Percentiles rank a stretch among this genome's conserved stretches.
Evolutionary conservation across 2,797 vertebrate genomes (phyloP).

Genomic region (Lycodopsis pacificus): DNA sequence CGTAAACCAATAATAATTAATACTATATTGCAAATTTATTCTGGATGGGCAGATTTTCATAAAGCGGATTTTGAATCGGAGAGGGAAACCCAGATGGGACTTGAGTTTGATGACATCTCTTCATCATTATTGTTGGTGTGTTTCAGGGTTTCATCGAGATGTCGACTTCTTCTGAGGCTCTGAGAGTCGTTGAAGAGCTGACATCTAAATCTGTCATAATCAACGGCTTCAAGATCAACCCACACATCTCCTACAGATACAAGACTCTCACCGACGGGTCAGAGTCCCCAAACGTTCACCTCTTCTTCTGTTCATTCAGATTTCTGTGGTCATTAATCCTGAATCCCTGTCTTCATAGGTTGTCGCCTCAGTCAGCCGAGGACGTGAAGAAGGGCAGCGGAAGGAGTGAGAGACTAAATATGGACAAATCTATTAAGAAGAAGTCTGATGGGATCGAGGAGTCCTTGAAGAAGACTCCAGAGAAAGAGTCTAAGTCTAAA

Average conservation of each 20-base stretch:
- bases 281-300: neutral
- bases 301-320: neutral
- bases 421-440: constrained; percentile 1
- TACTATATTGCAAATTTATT: neutral
- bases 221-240: constrained; percentile 21
- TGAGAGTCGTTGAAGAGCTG: constrained; percentile 47
- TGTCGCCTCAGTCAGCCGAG: neutral
- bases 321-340: neutral
- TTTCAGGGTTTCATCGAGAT: constrained; percentile 80
- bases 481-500: neutral
- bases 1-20: neutral
- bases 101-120: neutral
- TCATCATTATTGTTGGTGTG: neutral
- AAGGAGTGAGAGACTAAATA: constrained; percentile 1
- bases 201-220: constrained; percentile 22
- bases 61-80: neutral
- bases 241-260: constrained; percentile 63
- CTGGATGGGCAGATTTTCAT: neutral
- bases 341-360: constrained; percentile 36
- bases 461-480: constrained; percentile 1
- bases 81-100: neutral
- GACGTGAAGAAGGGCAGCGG: neutral
- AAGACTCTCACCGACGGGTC: constrained; percentile 57
- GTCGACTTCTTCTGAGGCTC: constrained; percentile 63
- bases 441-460: constrained; percentile 12